Percentiles rank a stretch among this genome's conserved stretches.
Conservation (phyloP, 2,888 invertebrate species). For the Eucera pruinosa region DNA sequence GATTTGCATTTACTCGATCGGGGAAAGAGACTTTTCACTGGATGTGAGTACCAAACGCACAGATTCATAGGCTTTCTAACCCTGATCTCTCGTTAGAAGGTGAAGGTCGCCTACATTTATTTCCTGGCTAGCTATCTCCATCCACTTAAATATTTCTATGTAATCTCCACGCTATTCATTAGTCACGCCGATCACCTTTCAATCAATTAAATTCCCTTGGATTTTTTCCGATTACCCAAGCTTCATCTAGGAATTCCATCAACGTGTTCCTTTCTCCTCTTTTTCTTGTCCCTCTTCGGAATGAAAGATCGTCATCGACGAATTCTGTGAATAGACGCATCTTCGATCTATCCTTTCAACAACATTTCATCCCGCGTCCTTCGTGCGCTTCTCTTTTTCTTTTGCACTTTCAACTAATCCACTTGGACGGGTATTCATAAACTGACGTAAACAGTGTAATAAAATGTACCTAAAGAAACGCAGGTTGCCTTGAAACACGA, state of each 20-base stretch:
- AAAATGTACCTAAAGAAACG: neutral
- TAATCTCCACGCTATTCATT: constrained; percentile 41
- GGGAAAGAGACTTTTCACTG: too few relatives aligned
- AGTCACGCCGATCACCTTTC: constrained; percentile 6
- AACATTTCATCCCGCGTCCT: constrained; percentile 10
- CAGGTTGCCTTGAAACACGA: neutral
- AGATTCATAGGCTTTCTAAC: constrained; percentile 71
- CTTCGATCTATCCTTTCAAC: neutral
- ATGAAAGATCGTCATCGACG: neutral
- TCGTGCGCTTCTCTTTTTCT: constrained; percentile 2
- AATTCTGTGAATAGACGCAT: neutral
- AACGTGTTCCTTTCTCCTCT: neutral
- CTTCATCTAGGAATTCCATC: neutral
- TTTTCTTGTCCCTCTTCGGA: neutral
- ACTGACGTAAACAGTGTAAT: constrained; percentile 34
- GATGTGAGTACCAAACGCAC: too few relatives aligned
- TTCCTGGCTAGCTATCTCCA: constrained; percentile 41
- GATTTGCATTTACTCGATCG: too few relatives aligned
- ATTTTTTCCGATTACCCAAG: neutral
- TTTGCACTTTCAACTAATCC: constrained; percentile 20
- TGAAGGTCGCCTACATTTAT: constrained; percentile 73
- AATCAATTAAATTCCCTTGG: constrained; percentile 21
- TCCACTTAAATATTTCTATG: neutral
- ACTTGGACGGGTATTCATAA: constrained; percentile 13
- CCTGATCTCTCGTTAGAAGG: constrained; percentile 73